A percentile compares a stretch with the other conserved stretches of the same genome.
These are phyloP conservation scores for Conus canariensis DNA, from an alignment of 2,888 invertebrate genomes.

Conservation along the genomic window DNA sequence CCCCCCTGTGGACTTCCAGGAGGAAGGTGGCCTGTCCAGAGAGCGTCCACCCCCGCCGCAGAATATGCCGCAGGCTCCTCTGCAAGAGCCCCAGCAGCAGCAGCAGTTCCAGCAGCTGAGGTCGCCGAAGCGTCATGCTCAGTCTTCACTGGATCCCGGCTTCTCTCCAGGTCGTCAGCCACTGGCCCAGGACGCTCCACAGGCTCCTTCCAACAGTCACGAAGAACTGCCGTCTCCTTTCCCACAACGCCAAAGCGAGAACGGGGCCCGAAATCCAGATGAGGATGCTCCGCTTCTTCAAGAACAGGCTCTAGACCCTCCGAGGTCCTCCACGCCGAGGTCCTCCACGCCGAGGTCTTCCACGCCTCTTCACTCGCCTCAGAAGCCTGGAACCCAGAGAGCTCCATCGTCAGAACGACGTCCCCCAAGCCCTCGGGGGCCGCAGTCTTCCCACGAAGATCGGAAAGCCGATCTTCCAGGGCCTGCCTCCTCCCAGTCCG, in stretches of 20 bases:
- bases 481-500: too few relatives aligned
- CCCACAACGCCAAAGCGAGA: background rate
- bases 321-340: conserved; percentile 9
- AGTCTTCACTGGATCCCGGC: background rate
- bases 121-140: background rate
- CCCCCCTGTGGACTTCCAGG: background rate
- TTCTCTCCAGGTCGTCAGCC: background rate
- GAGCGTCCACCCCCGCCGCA: background rate
- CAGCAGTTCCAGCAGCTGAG: background rate
- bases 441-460: background rate
- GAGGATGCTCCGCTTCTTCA: background rate
- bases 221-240: background rate
- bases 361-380: background rate
- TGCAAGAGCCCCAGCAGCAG: background rate
- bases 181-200: background rate
- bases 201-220: background rate
- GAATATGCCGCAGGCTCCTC: background rate
- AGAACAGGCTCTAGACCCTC: background rate
- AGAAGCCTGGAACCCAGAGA: background rate
- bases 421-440: background rate
- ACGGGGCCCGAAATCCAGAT: background rate
- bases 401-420: background rate
- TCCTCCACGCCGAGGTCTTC: background rate
- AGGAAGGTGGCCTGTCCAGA: background rate
- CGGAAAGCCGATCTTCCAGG: too few relatives aligned